Base-by-base conservation (phyloP, 2,797 vertebrate genomes). In the Typhlichthys subterraneus region DNA sequence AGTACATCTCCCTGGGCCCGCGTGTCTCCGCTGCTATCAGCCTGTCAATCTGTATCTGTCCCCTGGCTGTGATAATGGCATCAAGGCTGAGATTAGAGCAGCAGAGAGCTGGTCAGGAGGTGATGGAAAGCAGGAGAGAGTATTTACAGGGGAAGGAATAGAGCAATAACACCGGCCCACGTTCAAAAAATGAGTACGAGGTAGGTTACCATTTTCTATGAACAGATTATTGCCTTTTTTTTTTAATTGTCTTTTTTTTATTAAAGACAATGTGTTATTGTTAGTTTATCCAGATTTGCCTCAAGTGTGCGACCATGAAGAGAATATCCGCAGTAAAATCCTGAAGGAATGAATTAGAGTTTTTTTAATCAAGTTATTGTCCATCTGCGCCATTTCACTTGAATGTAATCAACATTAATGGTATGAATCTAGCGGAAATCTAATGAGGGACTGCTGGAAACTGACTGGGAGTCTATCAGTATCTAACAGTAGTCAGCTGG, bases 81-180 rank as follows among this genome's bases (percentile, higher is more conserved):
- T 61, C 13, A 5, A 54, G 38, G 66, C 57, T 45, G 61, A 77
- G 80, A 81, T 79, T 83, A 80, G 82, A 66, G 67, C 14, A 11
- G 64, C 1, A 11, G 31, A 57, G 67, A 67, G 72, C 69, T 61
- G 73, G 67, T 4, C 11, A 48, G 48, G 69, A 53, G 67, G 72
- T 61, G 23, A 31, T 31, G 48, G 59, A 65, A 54, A 60, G 55
- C 19, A 63, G 57, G 46, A 46, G 65, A 57, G 49, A 2, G 38
- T 65, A 55, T 51, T 51, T 63, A 59, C 45, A 1, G 47, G 31
- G 15, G 51, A 45, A 33, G 14, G 4, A 45, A 46, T 14, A 57
- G 61, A 53, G 46, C 31, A 53, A 61, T 64, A 81, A 42, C 38
- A 42, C 38, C 38, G 7, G 9, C 38, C 7, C 38, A 42, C 9